These are phyloP conservation scores for Harpegnathos saltator DNA, from an alignment of 1,140 invertebrate species.

Conservation along the genomic window DNA sequence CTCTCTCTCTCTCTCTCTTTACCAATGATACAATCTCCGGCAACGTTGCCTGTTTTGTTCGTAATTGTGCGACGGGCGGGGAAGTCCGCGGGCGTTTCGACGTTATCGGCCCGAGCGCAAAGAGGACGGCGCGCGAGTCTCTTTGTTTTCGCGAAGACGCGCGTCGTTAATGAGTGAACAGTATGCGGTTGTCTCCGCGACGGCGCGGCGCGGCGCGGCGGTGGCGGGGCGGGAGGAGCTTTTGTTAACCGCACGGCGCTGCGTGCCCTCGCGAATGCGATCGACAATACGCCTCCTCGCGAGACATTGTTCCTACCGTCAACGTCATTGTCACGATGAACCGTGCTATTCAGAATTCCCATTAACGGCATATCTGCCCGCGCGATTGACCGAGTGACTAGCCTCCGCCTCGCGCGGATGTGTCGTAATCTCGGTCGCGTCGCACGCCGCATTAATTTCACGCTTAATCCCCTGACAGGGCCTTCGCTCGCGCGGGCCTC, in stretches of 20 bases:
- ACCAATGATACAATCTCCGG: not conserved
- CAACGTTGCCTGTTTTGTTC: not conserved
- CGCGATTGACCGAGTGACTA: slow-evolving; percentile 31
- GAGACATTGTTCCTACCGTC: slow-evolving; percentile 35
- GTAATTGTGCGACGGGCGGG: slow-evolving; percentile 6
- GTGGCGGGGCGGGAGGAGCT: not conserved
- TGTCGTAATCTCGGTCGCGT: not conserved
- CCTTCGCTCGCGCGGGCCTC: not conserved
- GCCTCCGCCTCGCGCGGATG: not conserved
- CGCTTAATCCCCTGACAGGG: not conserved
- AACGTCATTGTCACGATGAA: slow-evolving; percentile 49
- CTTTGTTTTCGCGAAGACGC: slow-evolving; percentile 39
- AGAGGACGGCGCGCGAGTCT: not conserved
- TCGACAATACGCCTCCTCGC: slow-evolving; percentile 27
- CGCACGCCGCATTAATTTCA: slow-evolving; percentile 18
- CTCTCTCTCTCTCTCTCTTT: too few relatives aligned
- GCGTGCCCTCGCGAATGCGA: slow-evolving; percentile 31
- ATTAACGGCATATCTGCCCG: slow-evolving; percentile 32
- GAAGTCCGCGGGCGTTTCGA: not conserved
- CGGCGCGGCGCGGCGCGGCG: too few relatives aligned
- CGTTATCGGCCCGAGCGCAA: not conserved
- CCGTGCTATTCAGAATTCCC: slow-evolving; percentile 29
- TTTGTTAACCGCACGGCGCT: slow-evolving; percentile 23
- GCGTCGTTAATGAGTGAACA: slow-evolving; percentile 39
- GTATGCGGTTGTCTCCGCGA: slow-evolving; percentile 3